Percentiles rank a stretch among this genome's conserved stretches.
These are phyloP conservation scores for Torymus aiolomorphi DNA, from an alignment of 2,888 invertebrate genomes.

Conservation along the genomic window DNA sequence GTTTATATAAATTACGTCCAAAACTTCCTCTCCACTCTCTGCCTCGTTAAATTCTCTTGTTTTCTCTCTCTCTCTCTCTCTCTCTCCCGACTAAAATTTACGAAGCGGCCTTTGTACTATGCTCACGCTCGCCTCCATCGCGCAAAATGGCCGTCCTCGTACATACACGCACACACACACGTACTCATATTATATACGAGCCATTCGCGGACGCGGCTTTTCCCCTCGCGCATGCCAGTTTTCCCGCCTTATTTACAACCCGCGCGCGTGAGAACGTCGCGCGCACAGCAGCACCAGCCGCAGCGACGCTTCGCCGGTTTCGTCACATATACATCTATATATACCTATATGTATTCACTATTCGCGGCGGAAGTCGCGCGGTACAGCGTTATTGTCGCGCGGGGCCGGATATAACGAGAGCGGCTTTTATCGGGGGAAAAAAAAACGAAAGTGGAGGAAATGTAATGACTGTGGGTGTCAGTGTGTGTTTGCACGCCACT, in stretches of 20 bases:
- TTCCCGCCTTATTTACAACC: constrained; percentile 18
- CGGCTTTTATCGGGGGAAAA: constrained; percentile 10
- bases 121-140: constrained; percentile 28
- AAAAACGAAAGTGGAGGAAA: constrained; percentile 21
- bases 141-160: constrained; percentile 28
- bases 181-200: constrained; percentile 20
- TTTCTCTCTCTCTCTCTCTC: background rate
- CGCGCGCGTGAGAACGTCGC: constrained; percentile 16
- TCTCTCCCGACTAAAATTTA: constrained; percentile 30
- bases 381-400: background rate
- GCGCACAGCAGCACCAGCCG: background rate
- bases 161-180: background rate
- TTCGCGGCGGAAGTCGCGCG: no score
- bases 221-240: constrained; percentile 3
- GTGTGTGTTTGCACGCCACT: background rate
- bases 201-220: constrained; percentile 12
- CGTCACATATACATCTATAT: no score
- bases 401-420: constrained; percentile 15
- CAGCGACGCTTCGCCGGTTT: no score
- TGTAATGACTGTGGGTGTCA: background rate
- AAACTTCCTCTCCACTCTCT: background rate
- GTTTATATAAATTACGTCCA: no score
- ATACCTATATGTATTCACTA: no score
- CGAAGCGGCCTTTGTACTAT: constrained; percentile 24
- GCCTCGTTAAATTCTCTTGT: background rate